Percentiles rank a stretch among this genome's conserved stretches.
Conservation (phyloP, 2,888 invertebrate genomes). For the Agrochola lota region DNA sequence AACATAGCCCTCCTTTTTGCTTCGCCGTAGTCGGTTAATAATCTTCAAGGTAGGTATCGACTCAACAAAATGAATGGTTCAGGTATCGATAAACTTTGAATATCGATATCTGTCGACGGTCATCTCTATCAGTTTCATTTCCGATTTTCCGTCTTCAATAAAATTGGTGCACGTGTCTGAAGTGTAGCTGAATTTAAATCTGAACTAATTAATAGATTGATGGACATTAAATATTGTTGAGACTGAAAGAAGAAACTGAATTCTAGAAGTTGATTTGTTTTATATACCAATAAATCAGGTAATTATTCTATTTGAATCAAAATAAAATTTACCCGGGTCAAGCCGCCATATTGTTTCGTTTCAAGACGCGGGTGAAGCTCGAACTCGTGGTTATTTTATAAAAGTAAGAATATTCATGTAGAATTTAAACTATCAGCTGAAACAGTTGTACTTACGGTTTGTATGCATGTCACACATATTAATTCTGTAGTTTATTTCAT, state of each 20-base stretch:
- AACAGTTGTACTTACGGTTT: not conserved
- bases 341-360: constrained; percentile 69
- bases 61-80: not conserved
- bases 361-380: constrained; percentile 54
- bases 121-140: constrained; percentile 14
- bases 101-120: not conserved
- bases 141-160: constrained; percentile 8
- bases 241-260: not conserved
- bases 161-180: constrained; percentile 64
- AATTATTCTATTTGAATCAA: constrained; percentile 19
- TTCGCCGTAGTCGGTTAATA: too few species aligned
- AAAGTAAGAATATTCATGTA: not conserved
- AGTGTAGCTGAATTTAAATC: constrained; percentile 11
- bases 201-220: constrained; percentile 7
- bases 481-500: not conserved
- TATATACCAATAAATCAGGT: constrained; percentile 34
- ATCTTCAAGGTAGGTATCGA: not conserved
- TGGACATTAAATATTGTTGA: not conserved
- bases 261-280: constrained; percentile 18
- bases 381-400: constrained; percentile 41
- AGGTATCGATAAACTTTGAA: constrained; percentile 16
- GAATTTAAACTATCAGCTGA: not conserved
- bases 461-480: not conserved
- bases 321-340: constrained; percentile 45
- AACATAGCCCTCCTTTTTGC: too few species aligned